Base-by-base conservation (phyloP, 2,797 vertebrate genomes). In the Danio albolineatus region DNA sequence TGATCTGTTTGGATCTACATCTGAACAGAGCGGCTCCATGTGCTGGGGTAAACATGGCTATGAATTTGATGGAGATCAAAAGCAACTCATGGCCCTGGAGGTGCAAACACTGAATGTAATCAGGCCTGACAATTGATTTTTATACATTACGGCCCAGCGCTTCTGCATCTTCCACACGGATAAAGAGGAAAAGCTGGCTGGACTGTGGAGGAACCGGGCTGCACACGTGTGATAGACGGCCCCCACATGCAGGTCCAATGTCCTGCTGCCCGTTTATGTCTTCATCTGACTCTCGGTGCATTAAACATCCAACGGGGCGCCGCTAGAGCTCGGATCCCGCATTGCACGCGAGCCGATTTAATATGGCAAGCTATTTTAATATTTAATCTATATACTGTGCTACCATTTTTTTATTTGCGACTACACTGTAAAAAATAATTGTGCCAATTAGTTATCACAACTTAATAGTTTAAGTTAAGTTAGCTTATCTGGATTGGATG, bases 101-200 rank as follows among this genome's bases (percentile, higher is more conserved):
- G 69, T 62, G 48, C 53, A 74, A 72, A 69, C 64, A 17, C 59
- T 72, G 72, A 72, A 76, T 53, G 78, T 86, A 85, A 83, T 82
- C 73, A 66, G 73, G 69, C 57, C 59, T 79, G 82, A 81, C 65
- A 71, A 81, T 78, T 82, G 76, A 70, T 75, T 85, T 79, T 82
- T 74, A 74, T 64, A 67, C 77, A 67, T 62, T 64, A 82, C 79
- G 78, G 75, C 82, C 81, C 76, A 78, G 43, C 53, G 71, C 73
- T 60, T 80, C 17, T 72, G 54, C 73, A 69, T 49, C 76, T 85
- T 85, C 76, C 66, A 80, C 74, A 59, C 77, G 73, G 76, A 60
- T 78, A 65, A 81, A 79, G 80, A 71, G 56, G 28, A 72, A 76
- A 79, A 67, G 41, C 6, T 1, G 10, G 41, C 74, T 62, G 38